Evolutionary conservation across 2,113 vertebrate species (phyloP).

Genomic region (Erpornis zantholeuca): DNA sequence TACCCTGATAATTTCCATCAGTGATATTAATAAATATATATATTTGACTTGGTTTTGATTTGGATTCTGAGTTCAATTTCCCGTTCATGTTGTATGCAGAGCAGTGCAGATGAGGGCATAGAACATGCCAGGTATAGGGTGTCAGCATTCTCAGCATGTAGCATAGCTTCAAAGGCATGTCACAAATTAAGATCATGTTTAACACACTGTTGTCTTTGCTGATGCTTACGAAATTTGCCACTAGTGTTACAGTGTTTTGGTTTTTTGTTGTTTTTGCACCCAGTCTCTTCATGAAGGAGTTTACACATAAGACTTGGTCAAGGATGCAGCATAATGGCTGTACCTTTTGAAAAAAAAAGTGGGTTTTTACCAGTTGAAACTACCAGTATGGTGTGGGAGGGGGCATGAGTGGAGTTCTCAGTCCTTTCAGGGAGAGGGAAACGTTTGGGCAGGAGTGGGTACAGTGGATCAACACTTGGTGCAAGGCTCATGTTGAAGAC

Average conservation of each 20-base stretch:
- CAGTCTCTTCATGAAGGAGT: not conserved
- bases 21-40: not conserved
- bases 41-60: not conserved
- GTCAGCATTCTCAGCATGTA: constrained; percentile 26
- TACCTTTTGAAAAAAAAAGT: not conserved
- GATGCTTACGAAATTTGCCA: constrained; percentile 26
- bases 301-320: not conserved
- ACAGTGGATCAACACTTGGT: not conserved
- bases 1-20: not conserved
- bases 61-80: not conserved
- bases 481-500: not conserved
- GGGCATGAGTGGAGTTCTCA: not conserved
- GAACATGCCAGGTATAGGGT: not conserved
- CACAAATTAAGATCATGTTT: constrained; percentile 26
- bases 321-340: not conserved
- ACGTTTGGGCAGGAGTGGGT: not conserved
- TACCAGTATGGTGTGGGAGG: not conserved
- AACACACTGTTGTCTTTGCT: constrained; percentile 8
- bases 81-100: not conserved
- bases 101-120: not conserved
- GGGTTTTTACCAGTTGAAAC: not conserved
- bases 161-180: constrained; percentile 21
- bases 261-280: not conserved
- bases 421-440: not conserved
- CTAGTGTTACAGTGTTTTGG: not conserved